Conservation (phyloP, 1,140 invertebrate genomes). For the Lethrus apterus region DNA sequence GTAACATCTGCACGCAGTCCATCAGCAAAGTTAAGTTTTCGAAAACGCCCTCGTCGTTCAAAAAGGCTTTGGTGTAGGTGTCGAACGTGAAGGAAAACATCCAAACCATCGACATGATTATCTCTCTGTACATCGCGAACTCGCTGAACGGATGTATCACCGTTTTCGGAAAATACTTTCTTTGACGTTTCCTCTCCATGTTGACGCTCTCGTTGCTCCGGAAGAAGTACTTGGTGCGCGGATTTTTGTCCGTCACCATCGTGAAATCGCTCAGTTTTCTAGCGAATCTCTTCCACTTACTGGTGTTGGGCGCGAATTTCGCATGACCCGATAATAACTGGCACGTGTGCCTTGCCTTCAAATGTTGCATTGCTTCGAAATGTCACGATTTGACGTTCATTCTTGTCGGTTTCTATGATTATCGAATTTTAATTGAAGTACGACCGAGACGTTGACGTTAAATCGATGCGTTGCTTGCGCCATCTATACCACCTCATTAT, state of each 20-base stretch:
- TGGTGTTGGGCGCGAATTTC: too few relatives aligned
- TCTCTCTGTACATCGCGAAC: neutral
- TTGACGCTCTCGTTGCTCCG: neutral
- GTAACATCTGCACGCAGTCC: neutral
- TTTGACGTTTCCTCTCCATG: neutral
- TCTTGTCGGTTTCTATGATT: too few relatives aligned
- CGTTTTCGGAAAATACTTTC: neutral
- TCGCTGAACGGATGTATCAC: constrained; percentile 5
- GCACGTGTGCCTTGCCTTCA: too few relatives aligned
- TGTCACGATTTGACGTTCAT: too few relatives aligned
- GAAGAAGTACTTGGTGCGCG: neutral
- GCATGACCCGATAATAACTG: too few relatives aligned
- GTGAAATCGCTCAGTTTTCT: too few relatives aligned
- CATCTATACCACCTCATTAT: too few relatives aligned
- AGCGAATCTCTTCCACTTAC: too few relatives aligned
- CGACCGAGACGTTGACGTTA: too few relatives aligned
- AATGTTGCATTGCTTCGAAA: too few relatives aligned
- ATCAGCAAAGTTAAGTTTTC: neutral
- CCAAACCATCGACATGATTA: constrained; percentile 5
- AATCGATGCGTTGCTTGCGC: too few relatives aligned
- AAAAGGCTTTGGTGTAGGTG: neutral
- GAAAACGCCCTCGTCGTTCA: neutral
- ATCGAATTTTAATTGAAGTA: too few relatives aligned
- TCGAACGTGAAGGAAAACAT: neutral
- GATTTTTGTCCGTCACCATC: neutral